Evolutionary conservation across 2,888 invertebrate species (phyloP), one percentile per base, ranked within the genome.

Genomic region (Himalopsyche japonica): DNA sequence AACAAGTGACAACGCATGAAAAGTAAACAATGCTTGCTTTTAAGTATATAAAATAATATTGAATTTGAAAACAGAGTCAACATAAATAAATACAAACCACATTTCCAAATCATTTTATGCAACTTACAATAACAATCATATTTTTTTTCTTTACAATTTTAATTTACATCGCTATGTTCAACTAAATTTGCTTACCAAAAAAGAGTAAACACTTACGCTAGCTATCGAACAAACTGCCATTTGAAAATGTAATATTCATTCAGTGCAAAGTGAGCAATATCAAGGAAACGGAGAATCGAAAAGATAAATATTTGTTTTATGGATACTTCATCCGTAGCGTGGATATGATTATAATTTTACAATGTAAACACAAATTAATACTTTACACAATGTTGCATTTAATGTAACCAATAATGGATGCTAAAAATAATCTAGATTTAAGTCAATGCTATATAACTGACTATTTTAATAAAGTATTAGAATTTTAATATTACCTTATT

Each of bases 161-260:
- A 20, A 57, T 57, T 57, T 49, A 10, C 20, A 57, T 0, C 57
- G 57, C 8, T 20, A 20, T 57, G n/a, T 57, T 57, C 1, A 20
- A 57, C 57, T 3, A 20, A 20, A 57, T 20, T 57, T 15, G 20
- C 15, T 24, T 2, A 20, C 6, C 57, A 20, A 43, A 30, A n/a
- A 7, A 32, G 12, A 80, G 48, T 76, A 83, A 83, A 83, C 80
- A 83, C 80, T 83, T 43, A 79, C 83, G 20, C 24, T 18, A 79
- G 76, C 79, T 48, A 79, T 83, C 80, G 80, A 83, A 80, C 83
- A 83, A 83, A 76, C 83, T 24, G 83, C 30, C 76, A 47, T 82
- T 83, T 70, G 79, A 43, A 83, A 83, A 83, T 83, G 79, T 80
- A 83, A 83, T 83, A 80, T 83, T 83, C 80, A 48, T 48, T 24